A percentile compares a stretch with the other conserved stretches of the same genome.
These are phyloP conservation scores for Herpailurus yagouaroundi DNA, from an alignment of 2,113 vertebrate genomes.

Conservation along the genomic window DNA sequence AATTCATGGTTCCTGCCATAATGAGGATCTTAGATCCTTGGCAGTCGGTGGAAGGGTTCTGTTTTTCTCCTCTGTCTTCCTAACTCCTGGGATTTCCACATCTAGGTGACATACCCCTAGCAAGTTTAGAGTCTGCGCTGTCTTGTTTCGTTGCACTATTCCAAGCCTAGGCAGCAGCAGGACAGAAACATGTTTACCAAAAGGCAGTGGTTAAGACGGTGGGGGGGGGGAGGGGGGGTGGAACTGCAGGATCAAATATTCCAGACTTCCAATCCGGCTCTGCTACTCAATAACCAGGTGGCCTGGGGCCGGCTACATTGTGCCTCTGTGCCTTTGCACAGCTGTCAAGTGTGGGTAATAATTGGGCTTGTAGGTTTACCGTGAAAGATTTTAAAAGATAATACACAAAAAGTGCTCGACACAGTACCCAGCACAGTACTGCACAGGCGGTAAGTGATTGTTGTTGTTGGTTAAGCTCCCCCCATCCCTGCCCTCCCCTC, in stretches of 20 bases:
- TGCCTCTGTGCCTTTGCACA: not conserved
- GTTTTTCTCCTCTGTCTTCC: not conserved
- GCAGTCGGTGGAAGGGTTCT: not conserved
- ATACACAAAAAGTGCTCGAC: not conserved
- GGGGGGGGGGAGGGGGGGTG: not conserved
- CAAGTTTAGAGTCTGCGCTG: accelerated
- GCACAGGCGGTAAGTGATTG: no score
- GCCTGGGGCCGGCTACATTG: not conserved
- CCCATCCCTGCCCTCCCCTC: accelerated
- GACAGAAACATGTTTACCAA: not conserved
- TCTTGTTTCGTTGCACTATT: not conserved
- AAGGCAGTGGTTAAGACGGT: accelerated
- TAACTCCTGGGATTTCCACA: not conserved
- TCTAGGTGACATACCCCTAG: not conserved
- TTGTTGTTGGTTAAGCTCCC: accelerated
- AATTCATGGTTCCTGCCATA: slow-evolving; percentile 30
- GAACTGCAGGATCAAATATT: not conserved
- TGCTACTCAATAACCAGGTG: not conserved
- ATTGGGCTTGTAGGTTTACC: not conserved
- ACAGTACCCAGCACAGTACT: accelerated
- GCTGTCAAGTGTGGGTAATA: not conserved
- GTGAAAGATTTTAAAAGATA: not conserved
- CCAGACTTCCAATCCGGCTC: not conserved
- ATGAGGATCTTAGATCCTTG: not conserved
- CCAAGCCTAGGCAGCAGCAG: not conserved